Conservation (phyloP, 2,797 vertebrate species). For the Serranus cabrilla region DNA sequence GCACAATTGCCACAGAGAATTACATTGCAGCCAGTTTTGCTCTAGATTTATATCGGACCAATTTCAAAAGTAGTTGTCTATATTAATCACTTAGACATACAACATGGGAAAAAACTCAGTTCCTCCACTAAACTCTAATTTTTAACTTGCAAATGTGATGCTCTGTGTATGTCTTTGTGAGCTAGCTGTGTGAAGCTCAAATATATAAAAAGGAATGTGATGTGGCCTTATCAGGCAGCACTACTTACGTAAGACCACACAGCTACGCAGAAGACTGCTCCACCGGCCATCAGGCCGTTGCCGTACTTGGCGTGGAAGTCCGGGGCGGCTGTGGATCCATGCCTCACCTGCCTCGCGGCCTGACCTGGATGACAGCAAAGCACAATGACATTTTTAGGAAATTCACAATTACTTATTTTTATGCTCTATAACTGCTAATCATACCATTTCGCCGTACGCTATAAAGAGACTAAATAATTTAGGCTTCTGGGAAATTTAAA, state of each 20-base stretch:
- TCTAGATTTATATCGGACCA: too few relatives aligned
- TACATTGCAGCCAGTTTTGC: too few relatives aligned
- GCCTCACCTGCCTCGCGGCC: constrained; percentile 79
- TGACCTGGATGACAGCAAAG: constrained; percentile 68
- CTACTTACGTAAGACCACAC: constrained; percentile 85
- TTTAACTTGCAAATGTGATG: background rate
- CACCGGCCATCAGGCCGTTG: constrained; percentile 62
- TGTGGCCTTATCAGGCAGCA: background rate
- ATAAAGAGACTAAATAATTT: background rate
- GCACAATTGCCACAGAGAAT: too few relatives aligned
- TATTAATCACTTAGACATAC: too few relatives aligned
- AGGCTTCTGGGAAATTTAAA: too few relatives aligned
- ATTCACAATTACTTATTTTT: background rate
- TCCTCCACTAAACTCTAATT: too few relatives aligned
- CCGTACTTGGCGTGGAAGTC: constrained; percentile 85
- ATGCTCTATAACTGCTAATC: too few relatives aligned
- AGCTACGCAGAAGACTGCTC: constrained; percentile 72
- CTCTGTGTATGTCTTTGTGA: background rate
- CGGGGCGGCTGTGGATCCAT: constrained; percentile 50
- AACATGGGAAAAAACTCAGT: too few relatives aligned
- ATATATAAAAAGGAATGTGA: background rate
- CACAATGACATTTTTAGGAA: background rate
- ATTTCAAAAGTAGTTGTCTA: too few relatives aligned
- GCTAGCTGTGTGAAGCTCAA: background rate
- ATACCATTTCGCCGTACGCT: background rate